These are phyloP conservation scores for Gasterosteus aculeatus DNA, from an alignment of 2,113 vertebrate genomes.

Conservation along the genomic window DNA sequence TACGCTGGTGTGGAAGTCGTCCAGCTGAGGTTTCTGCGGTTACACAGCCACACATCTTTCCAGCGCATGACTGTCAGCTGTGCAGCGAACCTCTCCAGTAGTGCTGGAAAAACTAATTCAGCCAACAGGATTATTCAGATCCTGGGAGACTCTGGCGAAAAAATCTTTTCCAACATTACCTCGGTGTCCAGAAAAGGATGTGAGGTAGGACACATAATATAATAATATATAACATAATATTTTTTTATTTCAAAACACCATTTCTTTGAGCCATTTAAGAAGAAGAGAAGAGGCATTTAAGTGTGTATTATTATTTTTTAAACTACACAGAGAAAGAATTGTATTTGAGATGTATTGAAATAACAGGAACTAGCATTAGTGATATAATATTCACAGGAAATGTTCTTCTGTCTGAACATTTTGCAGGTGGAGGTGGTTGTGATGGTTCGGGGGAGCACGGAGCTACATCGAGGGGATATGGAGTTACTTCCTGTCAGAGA, in stretches of 20 bases:
- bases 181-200: constrained; percentile 48
- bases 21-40: constrained; percentile 81
- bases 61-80: constrained; percentile 75
- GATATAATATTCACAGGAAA: not conserved
- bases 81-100: constrained; percentile 18
- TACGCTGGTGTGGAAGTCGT: constrained; percentile 76
- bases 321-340: too few relatives aligned
- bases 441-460: constrained; percentile 60
- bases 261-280: not conserved
- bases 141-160: constrained; percentile 71
- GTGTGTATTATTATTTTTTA: too few relatives aligned
- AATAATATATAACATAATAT: too few relatives aligned
- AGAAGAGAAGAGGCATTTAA: too few relatives aligned
- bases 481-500: constrained; percentile 80
- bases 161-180: constrained; percentile 63
- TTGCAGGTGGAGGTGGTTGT: constrained; percentile 63
- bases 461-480: constrained; percentile 67
- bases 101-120: not conserved
- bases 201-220: constrained; percentile 63
- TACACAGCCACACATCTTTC: constrained; percentile 76
- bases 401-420: constrained; percentile 8
- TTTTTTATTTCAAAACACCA: not conserved
- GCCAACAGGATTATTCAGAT: constrained; percentile 48
- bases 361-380: too few relatives aligned
- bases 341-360: too few relatives aligned